Evolutionary conservation across 2,888 invertebrate genomes (phyloP), one percentile per base, ranked within the genome.

Genomic region (Parnassius mnemosyne): DNA sequence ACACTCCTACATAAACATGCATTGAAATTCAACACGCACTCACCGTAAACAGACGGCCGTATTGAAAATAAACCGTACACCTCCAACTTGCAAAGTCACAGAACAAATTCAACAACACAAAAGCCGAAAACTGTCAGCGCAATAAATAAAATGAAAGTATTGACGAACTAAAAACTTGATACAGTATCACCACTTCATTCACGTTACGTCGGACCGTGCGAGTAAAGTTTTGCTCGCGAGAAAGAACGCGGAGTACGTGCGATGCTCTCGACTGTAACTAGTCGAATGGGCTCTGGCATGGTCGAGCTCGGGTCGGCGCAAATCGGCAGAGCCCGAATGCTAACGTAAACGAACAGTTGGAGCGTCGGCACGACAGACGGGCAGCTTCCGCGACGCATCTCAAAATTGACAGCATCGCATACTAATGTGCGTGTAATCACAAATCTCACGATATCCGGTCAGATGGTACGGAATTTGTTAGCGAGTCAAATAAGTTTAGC

Each of bases 91-190:
- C 74, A 74, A 70, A 76, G 80, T 80, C 89, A 90, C 89, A 81
- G 76, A 82, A 85, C 75, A 79, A 74, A 79, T 76, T 80, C 85
- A 88, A 88, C 88, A 88, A 83, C 87, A 88, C 87, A 86, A 84
- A 80, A 49, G 54, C 53, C 61, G 81, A 79, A 79, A 73, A 89
- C 83, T 79, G 84, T 84, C 77, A 74, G 78, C 76, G 73, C 70
- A 71, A 69, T 61, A 77, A 78, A 77, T 68, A 73, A 79, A 79
- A 81, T 79, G 81, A 78, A 80, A 75, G 72, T 75, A 77, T 71
- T 73, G 70, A 73, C 67, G 69, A 76, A 75, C 76, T 76, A 72
- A 78, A 77, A 77, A 77, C 73, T 69, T 69, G 72, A 71, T 78
- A 68, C 76, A 77, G 79, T 77, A 80, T 80, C 82, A 85, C 71